Base-by-base conservation (phyloP, 2,113 vertebrate species). In the Tupaia chinensis region DNA sequence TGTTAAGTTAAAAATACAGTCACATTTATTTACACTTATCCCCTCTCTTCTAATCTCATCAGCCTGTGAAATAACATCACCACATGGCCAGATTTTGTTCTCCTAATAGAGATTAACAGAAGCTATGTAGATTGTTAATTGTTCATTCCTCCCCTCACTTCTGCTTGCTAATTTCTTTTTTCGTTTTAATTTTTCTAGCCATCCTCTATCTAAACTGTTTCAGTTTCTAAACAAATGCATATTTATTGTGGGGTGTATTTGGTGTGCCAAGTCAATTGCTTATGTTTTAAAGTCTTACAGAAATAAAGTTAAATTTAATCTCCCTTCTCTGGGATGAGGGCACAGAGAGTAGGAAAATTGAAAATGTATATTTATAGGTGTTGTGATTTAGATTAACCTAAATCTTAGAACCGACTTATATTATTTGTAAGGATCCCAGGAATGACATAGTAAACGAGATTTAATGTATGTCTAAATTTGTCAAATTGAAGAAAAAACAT, bases 131-230 rank as follows among this genome's bases (percentile, higher is more conserved):
- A 93, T 70, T 77, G 65, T 61, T 91, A 92, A 87, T 91, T 96
- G 76, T 87, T 95, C 58, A 93, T 84, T 93, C 61, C 17, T 93
- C 20, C 54, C 15, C 65, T 94, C 32, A 76, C 25, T 91, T 94
- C 72, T 80, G 60, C 4, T 10, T 83, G 65, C 16, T 85, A 91
- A 87, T 91, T 81, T 92, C 12, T 70, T 44, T 94, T 96, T 97
- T 70, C 89, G 65, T 68, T 96, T 96, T 78, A 80, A 77, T 96
- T 93, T 68, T 95, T 92, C 27, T 68, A 97, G 81, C 29, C n/a
- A 89, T 29, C 74, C 25, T 56, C 68, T 87, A 66, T 81, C 14
- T 72, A 84, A 90, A 96, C 16, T 82, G 63, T n/a, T 87, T 94
- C 19, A 19, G 27, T 87, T 84, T 93, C 65, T 89, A 89, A 96